Percentiles rank a stretch among this genome's conserved stretches.
phyloP scores from a whole-genome alignment of 2,113 vertebrate species.

The Gymnorhina tibicen region DNA sequence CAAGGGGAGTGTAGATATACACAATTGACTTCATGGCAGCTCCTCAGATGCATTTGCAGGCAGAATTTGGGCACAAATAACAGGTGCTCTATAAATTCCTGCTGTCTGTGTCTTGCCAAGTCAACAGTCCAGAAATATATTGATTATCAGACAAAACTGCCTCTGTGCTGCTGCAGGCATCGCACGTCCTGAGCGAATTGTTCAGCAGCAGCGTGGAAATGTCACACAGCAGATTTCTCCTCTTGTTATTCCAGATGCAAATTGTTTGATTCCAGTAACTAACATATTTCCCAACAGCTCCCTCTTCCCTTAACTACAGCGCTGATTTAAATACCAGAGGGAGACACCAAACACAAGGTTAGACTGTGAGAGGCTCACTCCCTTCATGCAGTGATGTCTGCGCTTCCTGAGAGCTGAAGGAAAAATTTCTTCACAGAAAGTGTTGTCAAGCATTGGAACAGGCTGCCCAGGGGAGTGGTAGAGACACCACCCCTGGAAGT shows the following conservation, averaged over 20 bases:
- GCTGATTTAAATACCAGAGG: neutral
- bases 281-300: neutral
- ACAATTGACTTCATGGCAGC: neutral
- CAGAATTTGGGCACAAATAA: neutral
- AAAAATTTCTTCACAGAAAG: neutral
- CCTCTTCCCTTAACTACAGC: neutral
- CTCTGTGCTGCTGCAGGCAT: neutral
- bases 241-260: neutral
- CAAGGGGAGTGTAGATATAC: neutral
- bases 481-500: neutral
- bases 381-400: too few species aligned
- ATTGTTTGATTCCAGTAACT: neutral
- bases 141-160: neutral
- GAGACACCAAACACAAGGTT: neutral
- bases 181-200: neutral
- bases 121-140: neutral
- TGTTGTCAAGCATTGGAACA: neutral
- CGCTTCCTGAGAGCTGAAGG: neutral
- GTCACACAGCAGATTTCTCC: neutral
- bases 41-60: neutral
- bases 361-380: fast-evolving
- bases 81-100: neutral
- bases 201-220: neutral
- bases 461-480: neutral
- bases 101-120: neutral